phyloP scores from a whole-genome alignment of 1,140 invertebrate species.

The Caenorhabditis tropicalis region DNA sequence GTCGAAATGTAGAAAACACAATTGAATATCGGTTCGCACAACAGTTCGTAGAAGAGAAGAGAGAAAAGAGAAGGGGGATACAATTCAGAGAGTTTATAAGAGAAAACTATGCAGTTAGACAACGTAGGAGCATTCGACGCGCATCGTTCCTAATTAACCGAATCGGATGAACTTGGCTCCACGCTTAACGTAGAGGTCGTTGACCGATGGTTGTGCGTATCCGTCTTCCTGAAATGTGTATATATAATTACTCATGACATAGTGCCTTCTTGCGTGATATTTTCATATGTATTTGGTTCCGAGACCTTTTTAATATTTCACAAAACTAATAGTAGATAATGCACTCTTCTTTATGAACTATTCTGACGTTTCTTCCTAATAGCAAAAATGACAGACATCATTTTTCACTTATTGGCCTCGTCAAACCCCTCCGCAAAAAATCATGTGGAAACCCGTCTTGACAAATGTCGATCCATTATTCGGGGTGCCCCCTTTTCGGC shows the following conservation, averaged over 20 bases:
- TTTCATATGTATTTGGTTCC: conserved; percentile 12
- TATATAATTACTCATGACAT: conserved; percentile 29
- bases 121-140: conserved; percentile 41
- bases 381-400: neutral
- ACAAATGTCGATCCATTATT: neutral
- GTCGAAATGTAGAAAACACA: conserved; percentile 32
- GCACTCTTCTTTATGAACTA: neutral
- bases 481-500: neutral
- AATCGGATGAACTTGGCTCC: conserved; percentile 52
- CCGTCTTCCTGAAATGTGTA: conserved; percentile 15
- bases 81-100: neutral
- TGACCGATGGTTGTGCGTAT: conserved; percentile 11
- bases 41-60: neutral
- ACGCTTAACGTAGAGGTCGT: conserved; percentile 31
- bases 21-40: conserved; percentile 25
- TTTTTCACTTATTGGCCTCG: neutral
- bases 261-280: conserved; percentile 26
- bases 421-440: neutral
- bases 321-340: conserved; percentile 15
- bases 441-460: neutral
- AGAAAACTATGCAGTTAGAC: conserved; percentile 27
- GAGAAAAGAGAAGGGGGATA: neutral
- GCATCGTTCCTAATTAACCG: conserved; percentile 13
- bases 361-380: conserved; percentile 9
- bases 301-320: conserved; percentile 6